A percentile compares a stretch with the other conserved stretches of the same genome.
Conservation (phyloP, 2,113 vertebrate genomes). For the Smithornis capensis region DNA sequence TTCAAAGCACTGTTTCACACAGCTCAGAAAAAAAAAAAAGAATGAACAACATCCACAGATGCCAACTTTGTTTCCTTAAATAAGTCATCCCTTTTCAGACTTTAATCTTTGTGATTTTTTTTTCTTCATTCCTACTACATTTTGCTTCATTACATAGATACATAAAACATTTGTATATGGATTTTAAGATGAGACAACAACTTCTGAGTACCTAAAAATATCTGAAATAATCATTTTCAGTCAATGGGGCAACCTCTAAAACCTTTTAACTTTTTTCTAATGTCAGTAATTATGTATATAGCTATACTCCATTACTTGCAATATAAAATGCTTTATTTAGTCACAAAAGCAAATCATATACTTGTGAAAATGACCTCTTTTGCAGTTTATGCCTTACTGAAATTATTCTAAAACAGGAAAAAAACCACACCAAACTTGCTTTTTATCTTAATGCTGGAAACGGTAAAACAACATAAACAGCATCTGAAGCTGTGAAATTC, state of each 20-base stretch:
- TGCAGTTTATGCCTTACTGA: neutral
- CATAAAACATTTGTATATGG: neutral
- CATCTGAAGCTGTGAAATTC: neutral
- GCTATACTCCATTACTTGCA: neutral
- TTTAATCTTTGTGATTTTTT: neutral
- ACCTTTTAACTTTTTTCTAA: neutral
- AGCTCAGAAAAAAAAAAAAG: neutral
- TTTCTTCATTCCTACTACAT: neutral
- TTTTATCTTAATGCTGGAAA: neutral
- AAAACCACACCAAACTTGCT: neutral
- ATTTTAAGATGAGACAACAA: neutral
- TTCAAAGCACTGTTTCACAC: neutral
- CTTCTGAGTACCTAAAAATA: neutral
- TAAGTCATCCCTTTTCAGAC: neutral
- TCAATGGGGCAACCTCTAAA: neutral
- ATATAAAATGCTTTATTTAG: neutral
- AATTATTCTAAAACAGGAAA: neutral
- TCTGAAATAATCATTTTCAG: neutral
- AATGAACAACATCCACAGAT: neutral
- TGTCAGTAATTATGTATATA: neutral
- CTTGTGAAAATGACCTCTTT: neutral
- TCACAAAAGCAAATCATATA: neutral
- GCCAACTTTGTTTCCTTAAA: neutral
- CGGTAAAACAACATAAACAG: neutral
- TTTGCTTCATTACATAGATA: neutral